Evolutionary conservation across 2,797 vertebrate genomes (phyloP).

Genomic region (Arctocebus calabarensis): DNA sequence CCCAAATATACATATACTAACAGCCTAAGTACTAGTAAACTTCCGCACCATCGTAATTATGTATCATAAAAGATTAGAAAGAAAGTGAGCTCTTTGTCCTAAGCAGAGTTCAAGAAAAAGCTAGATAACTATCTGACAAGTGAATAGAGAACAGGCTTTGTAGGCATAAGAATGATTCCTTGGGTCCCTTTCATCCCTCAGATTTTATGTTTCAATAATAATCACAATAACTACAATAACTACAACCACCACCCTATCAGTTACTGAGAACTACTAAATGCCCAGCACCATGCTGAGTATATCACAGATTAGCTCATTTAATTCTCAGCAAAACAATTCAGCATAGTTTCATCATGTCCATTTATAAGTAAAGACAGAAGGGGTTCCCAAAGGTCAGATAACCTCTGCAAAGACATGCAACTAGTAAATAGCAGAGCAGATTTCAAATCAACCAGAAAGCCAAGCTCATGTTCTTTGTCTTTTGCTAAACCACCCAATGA

Average conservation of each 20-base stretch:
- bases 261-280: background rate
- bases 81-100: background rate
- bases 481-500: background rate
- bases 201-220: background rate
- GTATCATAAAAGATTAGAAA: background rate
- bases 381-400: background rate
- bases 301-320: background rate
- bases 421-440: background rate
- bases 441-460: background rate
- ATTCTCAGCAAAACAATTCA: background rate
- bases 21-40: background rate
- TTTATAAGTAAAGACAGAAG: background rate
- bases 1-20: background rate
- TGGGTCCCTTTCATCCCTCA: background rate
- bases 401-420: background rate
- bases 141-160: background rate
- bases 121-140: background rate
- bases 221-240: background rate
- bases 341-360: background rate
- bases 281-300: background rate
- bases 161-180: background rate
- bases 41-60: background rate
- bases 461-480: background rate
- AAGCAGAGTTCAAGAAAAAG: constrained; percentile 27
- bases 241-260: background rate